Evolutionary conservation across 1,140 invertebrate species (phyloP), one percentile per base, ranked within the genome.

Genomic region (Drosophila bifasciata): DNA sequence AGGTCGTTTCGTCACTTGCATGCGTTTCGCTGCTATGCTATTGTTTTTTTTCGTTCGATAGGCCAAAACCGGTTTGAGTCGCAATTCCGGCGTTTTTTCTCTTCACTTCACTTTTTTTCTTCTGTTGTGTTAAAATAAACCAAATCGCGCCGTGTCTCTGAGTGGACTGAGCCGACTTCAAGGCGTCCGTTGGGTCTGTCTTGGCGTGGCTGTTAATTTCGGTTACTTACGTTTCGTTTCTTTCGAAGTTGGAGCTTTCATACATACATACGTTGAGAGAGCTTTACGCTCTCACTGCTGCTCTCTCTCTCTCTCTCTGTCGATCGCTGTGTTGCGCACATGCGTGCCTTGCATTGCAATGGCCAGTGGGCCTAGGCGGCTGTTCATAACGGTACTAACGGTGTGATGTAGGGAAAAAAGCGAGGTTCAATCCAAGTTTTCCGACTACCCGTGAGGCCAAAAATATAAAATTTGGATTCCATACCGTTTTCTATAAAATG

Each of bases 1-100:
- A 80, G 81, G 83, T 74, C 73, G 77, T 85, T 85, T 84, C 80
- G 76, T 79, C 80, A 84, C 77, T 78, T 51, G 83, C 64, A 81
- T 81, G 59, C 61, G 73, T 79, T 76, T 55, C 49, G 64, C 63
- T 66, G 70, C 41, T 52, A 49, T 57, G 9, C 9, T 76, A 48
- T 80, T 80, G 52, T 72, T 62, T 44, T 51, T 62, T 58, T 66
- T 63, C n/a, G 39, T 48, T 69, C 39, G 39, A 49, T 50, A 69
- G 39, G 60, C 58, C 46, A 36, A 80, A 86, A 85, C 80, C 48
- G 81, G 80, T 85, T 85, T 85, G 46, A 49, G 63, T 59, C 60
- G 62, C 69, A 70, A 58, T 63, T 85, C 80, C 69, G 79, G 69
- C 72, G 72, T 50, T 72, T 48, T 63, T 66, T 48, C 40, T 7